phyloP scores from a whole-genome alignment of 2,888 invertebrate genomes.

The Sepiola atlantica region DNA sequence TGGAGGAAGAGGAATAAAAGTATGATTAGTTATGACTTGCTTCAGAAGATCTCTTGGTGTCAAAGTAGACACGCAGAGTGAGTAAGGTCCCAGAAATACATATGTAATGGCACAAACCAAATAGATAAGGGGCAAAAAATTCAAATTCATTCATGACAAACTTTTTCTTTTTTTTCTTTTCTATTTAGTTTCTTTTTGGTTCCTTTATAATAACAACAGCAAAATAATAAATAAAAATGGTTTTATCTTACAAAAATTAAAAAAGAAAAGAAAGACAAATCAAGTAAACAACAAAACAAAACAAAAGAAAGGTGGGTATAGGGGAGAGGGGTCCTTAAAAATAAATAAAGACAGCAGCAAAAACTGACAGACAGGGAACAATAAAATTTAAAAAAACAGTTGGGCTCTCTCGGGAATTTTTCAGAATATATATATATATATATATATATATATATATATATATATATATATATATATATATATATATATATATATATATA shows the following conservation, averaged over 20 bases:
- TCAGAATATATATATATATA: too few relatives aligned
- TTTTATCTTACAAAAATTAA: not conserved
- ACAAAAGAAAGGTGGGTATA: not conserved
- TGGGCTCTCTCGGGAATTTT: not conserved
- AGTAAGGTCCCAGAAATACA: not conserved
- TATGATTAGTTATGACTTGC: not conserved
- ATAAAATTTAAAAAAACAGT: not conserved
- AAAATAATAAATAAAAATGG: not conserved
- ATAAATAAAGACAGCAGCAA: not conserved
- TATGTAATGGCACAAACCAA: constrained; percentile 8
- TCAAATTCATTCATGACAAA: constrained; percentile 14
- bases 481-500: too few relatives aligned
- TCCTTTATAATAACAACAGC: not conserved
- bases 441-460: too few relatives aligned
- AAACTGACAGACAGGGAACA: not conserved
- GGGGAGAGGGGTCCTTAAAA: not conserved
- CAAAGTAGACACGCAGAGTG: not conserved
- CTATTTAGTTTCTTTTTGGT: too few relatives aligned
- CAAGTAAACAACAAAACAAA: not conserved
- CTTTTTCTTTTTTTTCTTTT: not conserved
- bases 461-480: too few relatives aligned
- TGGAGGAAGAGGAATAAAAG: not conserved
- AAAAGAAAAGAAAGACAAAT: not conserved
- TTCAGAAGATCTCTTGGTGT: not conserved
- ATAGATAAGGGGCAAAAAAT: not conserved